Evolutionary conservation across 2,797 vertebrate species (phyloP), one percentile per base, ranked within the genome.

Genomic region (Pseudochaenichthys georgianus): DNA sequence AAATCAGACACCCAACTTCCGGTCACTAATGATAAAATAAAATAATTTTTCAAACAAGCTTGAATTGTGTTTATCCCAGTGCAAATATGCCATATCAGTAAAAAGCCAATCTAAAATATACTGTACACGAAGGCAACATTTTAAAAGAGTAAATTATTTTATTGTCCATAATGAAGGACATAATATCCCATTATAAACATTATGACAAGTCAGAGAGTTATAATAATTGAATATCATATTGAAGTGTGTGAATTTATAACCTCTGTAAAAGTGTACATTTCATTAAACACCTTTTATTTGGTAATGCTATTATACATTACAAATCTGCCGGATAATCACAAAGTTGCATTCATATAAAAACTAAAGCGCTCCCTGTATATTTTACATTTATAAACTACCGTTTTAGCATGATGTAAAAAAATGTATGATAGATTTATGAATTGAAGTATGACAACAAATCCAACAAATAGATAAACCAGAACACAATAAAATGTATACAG

Each of bases 1-100:
- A 51, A 58, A 38, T 55, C 3, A 77, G 82, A 73, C 3, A 47
- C 3, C 0, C 1, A 0, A 77, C 54, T 85, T 92, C 88, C 89
- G 63, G 65, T 57, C 0, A 1, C 1, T 0, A 5, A 2, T 53
- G 55, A 13, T 0, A 75, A 79, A 90, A 73, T 86, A 86, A 88
- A 84, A 70, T 47, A 4, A 1, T 42, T 31, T 54, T 55, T 19
- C 13, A 19, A 2, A 3, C 1, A 63, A 3, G 1, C 28, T 28
- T 28, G 28, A 28, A 28, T 28, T 28, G 28, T 28, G 28, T 28
- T 28, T 28, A 38, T 7, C 34, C 34, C 34, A 38, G 34, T 38
- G 34, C 8, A 38, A 28, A 28, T 28, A 28, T 28, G 28, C 28
- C 28, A 38, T 38, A 7, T 38, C 34, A 38, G 1, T 48, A 63